Conservation (phyloP, 2,888 invertebrate species). For the Danaus chrysippus region DNA sequence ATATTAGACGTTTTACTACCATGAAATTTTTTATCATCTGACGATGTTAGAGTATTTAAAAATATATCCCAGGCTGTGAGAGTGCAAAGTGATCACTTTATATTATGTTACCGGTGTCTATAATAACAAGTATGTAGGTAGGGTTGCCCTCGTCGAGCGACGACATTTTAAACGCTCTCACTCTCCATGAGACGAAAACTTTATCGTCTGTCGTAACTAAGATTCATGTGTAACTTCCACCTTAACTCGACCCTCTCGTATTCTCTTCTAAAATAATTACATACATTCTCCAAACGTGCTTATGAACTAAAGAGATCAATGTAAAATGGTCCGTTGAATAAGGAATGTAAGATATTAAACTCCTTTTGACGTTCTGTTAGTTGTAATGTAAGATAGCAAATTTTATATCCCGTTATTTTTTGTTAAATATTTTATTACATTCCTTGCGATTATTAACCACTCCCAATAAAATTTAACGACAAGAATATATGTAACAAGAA, state of each 20-base stretch:
- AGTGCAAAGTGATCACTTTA: neutral
- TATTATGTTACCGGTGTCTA: slow-evolving; percentile 40
- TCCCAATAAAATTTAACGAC: neutral
- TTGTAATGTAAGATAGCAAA: slow-evolving; percentile 60
- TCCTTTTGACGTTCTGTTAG: slow-evolving; percentile 67
- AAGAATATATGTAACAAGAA: neutral
- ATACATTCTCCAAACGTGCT: slow-evolving; percentile 25
- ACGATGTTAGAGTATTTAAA: neutral
- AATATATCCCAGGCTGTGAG: neutral
- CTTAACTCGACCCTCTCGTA: slow-evolving; percentile 41
- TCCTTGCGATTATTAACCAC: slow-evolving; percentile 12
- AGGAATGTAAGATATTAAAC: slow-evolving; percentile 74
- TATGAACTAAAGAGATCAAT: slow-evolving; percentile 35
- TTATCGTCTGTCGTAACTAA: slow-evolving; percentile 73
- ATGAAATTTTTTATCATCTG: too few relatives aligned
- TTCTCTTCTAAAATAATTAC: slow-evolving; percentile 33
- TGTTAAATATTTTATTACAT: slow-evolving; percentile 23
- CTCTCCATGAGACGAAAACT: slow-evolving; percentile 71
- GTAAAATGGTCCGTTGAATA: slow-evolving; percentile 43
- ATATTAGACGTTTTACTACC: neutral
- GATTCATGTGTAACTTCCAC: slow-evolving; percentile 53
- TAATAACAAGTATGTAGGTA: slow-evolving; percentile 65
- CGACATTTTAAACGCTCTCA: slow-evolving; percentile 73
- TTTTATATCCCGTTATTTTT: slow-evolving; percentile 47
- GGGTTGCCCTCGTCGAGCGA: slow-evolving; percentile 64